Base-by-base conservation (phyloP, 1,140 invertebrate species). In the Eufriesea mexicana region DNA sequence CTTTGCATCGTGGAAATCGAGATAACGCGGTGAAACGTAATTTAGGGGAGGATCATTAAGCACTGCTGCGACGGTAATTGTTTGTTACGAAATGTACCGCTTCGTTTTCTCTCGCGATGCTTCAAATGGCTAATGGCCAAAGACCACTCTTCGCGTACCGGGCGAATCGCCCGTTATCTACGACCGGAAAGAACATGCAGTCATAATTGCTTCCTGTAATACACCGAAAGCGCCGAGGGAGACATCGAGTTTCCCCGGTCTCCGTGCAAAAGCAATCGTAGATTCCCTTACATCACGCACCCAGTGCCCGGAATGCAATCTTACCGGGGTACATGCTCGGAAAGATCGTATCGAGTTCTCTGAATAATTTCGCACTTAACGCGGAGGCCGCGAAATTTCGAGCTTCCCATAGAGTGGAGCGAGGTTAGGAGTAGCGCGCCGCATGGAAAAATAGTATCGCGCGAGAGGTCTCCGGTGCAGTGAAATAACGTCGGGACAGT, bases 121-220 rank as follows among this genome's bases (percentile, higher is more conserved):
- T 54, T n/a, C 1, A 25, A 61, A 47, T 20, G 55, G n/a, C 51
- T 45, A 47, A 64, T 76, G 42, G 28, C 54, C 35, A 45, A 42
- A 20, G 20, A 5, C 20, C 72, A 67, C 59, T 67, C 72, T 57
- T 67, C 72, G 25, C 72, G 9, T 28, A 12, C 42, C 7, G 25
- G n/a, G 72, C 25, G 62, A 66, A 47, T 55, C 35, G 72, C 57
- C n/a, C 16, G 62, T 82, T 82, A 82, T 82, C 62, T 82, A 82
- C 55, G 64, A 76, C 79, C 79, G 79, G 79, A 82, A 82, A 82
- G 79, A 76, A 82, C 79, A 20, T 82, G 62, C 73, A 82, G 79
- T 67, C 71, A 82, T 82, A 82, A 82, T 82, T 82, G 79, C 79
- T 82, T 82, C 79, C 79, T 66, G 79, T 76, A 82, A 57, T 76